These are phyloP conservation scores for Metridium senile DNA, from an alignment of 92 coral and sea anemone species.

Conservation along the genomic window DNA sequence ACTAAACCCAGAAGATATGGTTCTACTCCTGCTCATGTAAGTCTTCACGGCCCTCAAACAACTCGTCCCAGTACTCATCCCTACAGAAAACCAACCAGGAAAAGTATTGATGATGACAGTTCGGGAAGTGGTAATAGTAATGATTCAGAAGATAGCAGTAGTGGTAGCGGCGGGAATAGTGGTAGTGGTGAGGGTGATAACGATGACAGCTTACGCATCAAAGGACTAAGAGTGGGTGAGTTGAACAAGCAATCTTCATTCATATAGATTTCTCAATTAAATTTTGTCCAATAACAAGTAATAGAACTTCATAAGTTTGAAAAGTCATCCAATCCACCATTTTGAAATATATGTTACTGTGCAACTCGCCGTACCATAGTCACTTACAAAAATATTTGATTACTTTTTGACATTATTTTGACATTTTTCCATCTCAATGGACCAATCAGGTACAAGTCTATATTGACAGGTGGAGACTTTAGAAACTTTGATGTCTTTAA, in stretches of 20 bases:
- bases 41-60: too few species aligned
- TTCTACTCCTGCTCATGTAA: neutral
- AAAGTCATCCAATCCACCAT: too few species aligned
- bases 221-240: slow-evolving; percentile 43
- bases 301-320: too few species aligned
- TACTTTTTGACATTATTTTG: too few species aligned
- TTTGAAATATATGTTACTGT: too few species aligned
- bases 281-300: neutral
- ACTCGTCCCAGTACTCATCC: neutral
- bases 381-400: too few species aligned
- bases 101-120: neutral
- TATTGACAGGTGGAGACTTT: too few species aligned
- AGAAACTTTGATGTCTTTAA: too few species aligned
- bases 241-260: neutral
- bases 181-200: slow-evolving; percentile 19
- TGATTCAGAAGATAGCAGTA: slow-evolving; percentile 15
- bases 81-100: neutral
- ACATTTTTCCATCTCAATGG: too few species aligned
- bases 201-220: slow-evolving; percentile 14
- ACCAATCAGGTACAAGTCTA: too few species aligned
- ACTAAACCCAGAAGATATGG: neutral
- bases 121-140: neutral
- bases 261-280: neutral
- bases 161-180: neutral
- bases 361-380: too few species aligned